Percentiles rank a stretch among this genome's conserved stretches.
phyloP scores from a whole-genome alignment of 1,140 invertebrate species.

The Drosophila ananassae region DNA sequence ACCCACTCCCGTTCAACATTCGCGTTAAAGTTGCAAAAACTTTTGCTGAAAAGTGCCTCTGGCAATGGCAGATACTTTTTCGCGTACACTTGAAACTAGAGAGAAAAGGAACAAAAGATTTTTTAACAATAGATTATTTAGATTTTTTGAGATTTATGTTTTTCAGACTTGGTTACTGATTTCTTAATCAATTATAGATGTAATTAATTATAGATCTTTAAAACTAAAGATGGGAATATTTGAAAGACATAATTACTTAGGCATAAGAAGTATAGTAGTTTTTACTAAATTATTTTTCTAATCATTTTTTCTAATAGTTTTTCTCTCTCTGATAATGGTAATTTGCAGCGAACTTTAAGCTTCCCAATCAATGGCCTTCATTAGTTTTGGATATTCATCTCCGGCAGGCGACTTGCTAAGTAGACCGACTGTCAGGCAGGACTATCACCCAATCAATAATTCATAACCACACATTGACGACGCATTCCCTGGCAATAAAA shows the following conservation, averaged over 20 bases:
- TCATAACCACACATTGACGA: conserved; percentile 77
- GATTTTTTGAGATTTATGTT: too few relatives aligned
- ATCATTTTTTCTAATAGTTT: background rate
- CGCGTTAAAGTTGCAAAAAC: conserved; percentile 31
- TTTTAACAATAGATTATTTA: too few relatives aligned
- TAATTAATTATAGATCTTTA: too few relatives aligned
- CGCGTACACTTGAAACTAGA: background rate
- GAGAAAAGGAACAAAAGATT: too few relatives aligned
- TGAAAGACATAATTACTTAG: too few relatives aligned
- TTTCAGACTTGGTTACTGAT: too few relatives aligned
- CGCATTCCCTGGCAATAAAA: conserved; percentile 70
- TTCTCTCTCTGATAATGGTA: background rate
- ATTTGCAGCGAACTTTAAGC: background rate
- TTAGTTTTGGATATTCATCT: conserved; percentile 37
- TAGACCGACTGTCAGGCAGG: conserved; percentile 40
- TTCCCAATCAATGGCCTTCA: conserved; percentile 31
- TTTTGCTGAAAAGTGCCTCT: background rate
- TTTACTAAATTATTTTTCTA: too few relatives aligned
- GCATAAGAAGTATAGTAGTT: too few relatives aligned
- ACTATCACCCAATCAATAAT: conserved; percentile 73
- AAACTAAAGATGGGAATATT: too few relatives aligned
- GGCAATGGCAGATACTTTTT: conserved; percentile 3
- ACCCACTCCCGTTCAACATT: background rate
- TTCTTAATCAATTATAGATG: too few relatives aligned
- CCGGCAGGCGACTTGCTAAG: conserved; percentile 35